Evolutionary conservation across 2,888 invertebrate species (phyloP).

Genomic region (Apamea epomidion): DNA sequence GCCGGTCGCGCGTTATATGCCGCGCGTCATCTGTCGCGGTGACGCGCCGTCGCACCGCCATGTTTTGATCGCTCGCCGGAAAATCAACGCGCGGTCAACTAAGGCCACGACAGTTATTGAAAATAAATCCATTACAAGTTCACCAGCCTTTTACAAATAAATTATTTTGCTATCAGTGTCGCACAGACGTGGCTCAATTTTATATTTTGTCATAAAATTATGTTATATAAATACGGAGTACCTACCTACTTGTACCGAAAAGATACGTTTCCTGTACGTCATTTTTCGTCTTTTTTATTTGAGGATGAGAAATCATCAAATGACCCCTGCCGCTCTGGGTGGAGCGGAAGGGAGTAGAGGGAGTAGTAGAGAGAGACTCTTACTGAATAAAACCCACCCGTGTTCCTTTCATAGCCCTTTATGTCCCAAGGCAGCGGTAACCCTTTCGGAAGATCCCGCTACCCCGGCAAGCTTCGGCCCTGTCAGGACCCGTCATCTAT

Average conservation of each 20-base stretch:
- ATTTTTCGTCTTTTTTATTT: neutral
- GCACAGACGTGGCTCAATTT: neutral
- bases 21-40: slow-evolving; percentile 57
- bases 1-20: slow-evolving; percentile 5
- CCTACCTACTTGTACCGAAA: neutral
- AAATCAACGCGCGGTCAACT: slow-evolving; percentile 36
- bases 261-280: neutral
- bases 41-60: slow-evolving; percentile 9
- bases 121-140: slow-evolving; percentile 32
- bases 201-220: neutral
- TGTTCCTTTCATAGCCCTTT: no score
- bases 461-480: no score
- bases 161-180: neutral
- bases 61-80: slow-evolving; percentile 31
- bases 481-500: no score
- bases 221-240: neutral
- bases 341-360: no score
- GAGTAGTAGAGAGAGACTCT: no score
- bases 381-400: no score
- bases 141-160: neutral
- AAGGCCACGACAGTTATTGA: slow-evolving; percentile 28
- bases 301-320: no score
- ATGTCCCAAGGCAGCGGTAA: no score
- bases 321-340: no score
- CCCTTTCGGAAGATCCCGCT: no score